Percentiles rank a stretch among this genome's conserved stretches.
Conservation (phyloP, 2,888 invertebrate species). For the Polymixis flavicincta region DNA sequence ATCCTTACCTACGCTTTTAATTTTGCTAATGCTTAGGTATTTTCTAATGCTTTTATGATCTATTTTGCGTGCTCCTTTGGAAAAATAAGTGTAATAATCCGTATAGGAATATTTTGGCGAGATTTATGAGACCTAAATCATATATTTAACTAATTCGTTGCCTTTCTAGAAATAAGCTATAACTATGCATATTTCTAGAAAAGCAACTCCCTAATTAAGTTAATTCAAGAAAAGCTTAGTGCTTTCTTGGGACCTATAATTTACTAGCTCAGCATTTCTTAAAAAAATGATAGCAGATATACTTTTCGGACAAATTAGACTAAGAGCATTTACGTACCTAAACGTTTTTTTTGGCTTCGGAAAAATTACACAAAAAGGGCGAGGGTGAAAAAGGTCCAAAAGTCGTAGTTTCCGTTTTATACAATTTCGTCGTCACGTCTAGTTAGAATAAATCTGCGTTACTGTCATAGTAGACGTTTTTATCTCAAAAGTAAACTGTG, state of each 20-base stretch:
- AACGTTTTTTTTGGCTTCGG: constrained; percentile 32
- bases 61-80: neutral
- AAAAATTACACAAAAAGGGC: constrained; percentile 41
- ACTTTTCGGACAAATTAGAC: constrained; percentile 40
- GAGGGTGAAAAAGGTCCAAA: constrained; percentile 38
- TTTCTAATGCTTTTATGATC: neutral
- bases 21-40: constrained; percentile 14
- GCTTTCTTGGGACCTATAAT: neutral
- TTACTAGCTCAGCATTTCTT: constrained; percentile 14
- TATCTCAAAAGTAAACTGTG: constrained; percentile 82
- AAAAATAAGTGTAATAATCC: neutral
- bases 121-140: neutral
- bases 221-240: constrained; percentile 5
- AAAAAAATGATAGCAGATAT: constrained; percentile 8
- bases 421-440: constrained; percentile 65
- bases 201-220: neutral
- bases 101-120: neutral
- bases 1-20: constrained; percentile 11
- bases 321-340: constrained; percentile 31
- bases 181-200: neutral
- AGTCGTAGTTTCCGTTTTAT: constrained; percentile 46
- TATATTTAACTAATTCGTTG: too few species aligned
- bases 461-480: constrained; percentile 78
- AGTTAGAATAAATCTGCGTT: constrained; percentile 69
- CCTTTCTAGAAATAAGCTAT: too few species aligned